phyloP scores from a whole-genome alignment of 2,113 vertebrate genomes.

The Atrichornis clamosus region DNA sequence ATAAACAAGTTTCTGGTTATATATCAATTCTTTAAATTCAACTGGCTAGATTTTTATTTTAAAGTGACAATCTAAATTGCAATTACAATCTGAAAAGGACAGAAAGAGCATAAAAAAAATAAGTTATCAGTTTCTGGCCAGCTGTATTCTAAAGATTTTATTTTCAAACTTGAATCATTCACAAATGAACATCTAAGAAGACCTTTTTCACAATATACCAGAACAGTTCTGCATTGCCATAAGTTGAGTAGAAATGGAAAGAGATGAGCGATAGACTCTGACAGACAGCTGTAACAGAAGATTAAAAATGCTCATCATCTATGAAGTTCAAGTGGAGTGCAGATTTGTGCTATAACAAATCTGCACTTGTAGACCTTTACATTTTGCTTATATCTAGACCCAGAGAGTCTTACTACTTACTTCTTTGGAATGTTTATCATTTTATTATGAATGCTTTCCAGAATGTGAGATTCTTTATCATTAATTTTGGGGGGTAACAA shows the following conservation, averaged over 20 bases:
- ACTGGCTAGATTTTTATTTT: background rate
- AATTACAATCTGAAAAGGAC: background rate
- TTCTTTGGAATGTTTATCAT: background rate
- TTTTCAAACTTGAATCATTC: background rate
- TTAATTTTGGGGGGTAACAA: background rate
- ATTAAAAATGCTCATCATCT: background rate
- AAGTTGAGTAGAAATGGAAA: background rate
- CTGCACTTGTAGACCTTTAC: background rate
- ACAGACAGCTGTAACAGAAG: background rate
- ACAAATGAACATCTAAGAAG: background rate
- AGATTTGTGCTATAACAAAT: background rate
- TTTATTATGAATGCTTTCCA: background rate
- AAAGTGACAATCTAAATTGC: background rate
- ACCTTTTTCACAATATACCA: background rate
- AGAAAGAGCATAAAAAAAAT: background rate
- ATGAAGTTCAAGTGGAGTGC: background rate
- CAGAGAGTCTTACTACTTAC: background rate
- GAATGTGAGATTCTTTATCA: background rate
- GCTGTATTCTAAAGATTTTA: background rate
- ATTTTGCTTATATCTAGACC: background rate
- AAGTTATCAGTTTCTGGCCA: background rate
- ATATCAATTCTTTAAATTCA: background rate
- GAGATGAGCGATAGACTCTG: background rate
- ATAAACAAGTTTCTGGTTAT: background rate
- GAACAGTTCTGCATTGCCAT: background rate